Evolutionary conservation across 2,888 invertebrate species (phyloP).

Genomic region (Dexiosoma caninum): DNA sequence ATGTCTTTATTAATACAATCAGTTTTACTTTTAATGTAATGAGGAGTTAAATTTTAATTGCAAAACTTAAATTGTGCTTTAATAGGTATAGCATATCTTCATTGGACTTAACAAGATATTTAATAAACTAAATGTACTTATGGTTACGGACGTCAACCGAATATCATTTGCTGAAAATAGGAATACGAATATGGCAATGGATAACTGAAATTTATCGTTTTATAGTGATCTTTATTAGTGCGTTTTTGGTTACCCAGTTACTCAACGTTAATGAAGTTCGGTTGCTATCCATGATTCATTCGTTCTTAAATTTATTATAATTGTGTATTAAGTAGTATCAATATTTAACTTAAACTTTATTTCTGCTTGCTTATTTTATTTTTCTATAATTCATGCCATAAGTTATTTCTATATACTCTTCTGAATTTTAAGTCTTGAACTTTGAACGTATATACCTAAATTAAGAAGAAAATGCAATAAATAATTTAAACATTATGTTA

Average conservation of each 20-base stretch:
- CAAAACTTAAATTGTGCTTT: no score
- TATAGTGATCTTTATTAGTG: no score
- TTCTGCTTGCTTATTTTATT: background rate
- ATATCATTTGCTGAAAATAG: no score
- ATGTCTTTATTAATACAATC: background rate
- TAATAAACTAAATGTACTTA: no score
- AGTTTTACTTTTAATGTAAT: background rate
- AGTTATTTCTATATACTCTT: background rate
- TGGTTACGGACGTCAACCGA: no score
- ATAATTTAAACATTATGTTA: background rate
- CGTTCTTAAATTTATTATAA: background rate
- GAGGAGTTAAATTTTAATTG: background rate
- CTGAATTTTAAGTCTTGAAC: slow-evolving; percentile 52
- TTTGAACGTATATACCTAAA: slow-evolving; percentile 72
- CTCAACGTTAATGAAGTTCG: no score
- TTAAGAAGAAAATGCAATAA: slow-evolving; percentile 70
- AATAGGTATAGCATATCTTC: no score
- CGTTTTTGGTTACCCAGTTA: no score
- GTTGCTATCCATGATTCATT: no score
- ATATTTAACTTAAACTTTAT: background rate
- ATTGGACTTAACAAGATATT: no score
- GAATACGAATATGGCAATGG: no score
- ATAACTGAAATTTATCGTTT: no score
- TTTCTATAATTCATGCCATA: background rate
- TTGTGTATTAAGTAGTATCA: background rate